A percentile compares a stretch with the other conserved stretches of the same genome.
Evolutionary conservation across 2,113 vertebrate species (phyloP).

Genomic region (Malurus melanocephalus): DNA sequence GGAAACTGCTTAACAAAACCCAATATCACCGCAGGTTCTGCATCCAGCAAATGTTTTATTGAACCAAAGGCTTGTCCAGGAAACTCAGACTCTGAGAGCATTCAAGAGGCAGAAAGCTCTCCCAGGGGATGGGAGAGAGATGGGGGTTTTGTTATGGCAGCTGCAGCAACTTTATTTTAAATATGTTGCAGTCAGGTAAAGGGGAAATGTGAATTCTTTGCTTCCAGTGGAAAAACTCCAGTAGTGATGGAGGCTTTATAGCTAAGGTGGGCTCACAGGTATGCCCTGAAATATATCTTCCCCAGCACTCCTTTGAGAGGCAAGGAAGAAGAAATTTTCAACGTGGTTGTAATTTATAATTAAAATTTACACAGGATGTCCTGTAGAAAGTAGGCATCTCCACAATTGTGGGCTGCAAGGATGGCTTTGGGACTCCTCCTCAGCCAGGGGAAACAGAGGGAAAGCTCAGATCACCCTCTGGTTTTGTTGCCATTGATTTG

Average conservation of each 20-base stretch:
- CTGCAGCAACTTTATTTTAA: conserved; percentile 40
- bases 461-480: neutral
- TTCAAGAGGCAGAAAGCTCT: conserved; percentile 53
- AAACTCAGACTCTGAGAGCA: conserved; percentile 47
- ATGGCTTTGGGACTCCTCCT: neutral
- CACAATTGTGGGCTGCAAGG: neutral
- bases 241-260: neutral
- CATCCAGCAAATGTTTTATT: conserved; percentile 65
- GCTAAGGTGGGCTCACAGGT: neutral
- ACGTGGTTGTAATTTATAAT: neutral
- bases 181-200: conserved; percentile 3
- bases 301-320: neutral
- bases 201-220: neutral
- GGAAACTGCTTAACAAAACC: conserved; percentile 58
- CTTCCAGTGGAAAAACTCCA: neutral
- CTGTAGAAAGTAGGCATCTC: neutral
- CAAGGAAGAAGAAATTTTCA: neutral
- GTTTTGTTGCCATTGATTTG: neutral
- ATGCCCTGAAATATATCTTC: neutral
- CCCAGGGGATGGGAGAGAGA: conserved; percentile 10
- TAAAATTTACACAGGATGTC: neutral
- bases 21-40: conserved; percentile 52
- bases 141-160: conserved; percentile 21
- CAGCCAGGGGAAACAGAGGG: neutral
- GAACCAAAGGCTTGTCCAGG: conserved; percentile 56